Evolutionary conservation across 2,797 vertebrate species (phyloP).

Genomic region (Peromyscus nudipes): DNA sequence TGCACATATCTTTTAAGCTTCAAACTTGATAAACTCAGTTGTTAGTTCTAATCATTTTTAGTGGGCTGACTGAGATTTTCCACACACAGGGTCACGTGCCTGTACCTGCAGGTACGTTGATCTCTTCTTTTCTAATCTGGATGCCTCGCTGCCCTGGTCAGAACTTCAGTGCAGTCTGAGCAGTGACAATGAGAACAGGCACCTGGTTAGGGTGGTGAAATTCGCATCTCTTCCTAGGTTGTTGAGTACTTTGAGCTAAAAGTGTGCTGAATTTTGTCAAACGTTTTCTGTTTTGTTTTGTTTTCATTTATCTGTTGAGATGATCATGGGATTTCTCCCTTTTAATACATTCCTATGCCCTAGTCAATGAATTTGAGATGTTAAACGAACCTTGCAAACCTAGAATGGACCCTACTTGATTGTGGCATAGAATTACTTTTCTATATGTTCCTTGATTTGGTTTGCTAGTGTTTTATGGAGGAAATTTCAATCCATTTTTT

Average conservation of each 20-base stretch:
- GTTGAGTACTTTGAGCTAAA: background rate
- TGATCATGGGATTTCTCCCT: background rate
- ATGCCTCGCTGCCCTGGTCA: background rate
- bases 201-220: background rate
- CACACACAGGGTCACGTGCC: no score
- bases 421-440: background rate
- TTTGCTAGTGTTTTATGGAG: background rate
- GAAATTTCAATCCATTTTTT: background rate
- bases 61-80: background rate
- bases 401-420: background rate
- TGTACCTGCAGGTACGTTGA: background rate
- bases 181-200: background rate
- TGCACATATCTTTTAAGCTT: background rate
- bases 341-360: background rate
- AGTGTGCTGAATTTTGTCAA: background rate
- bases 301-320: background rate
- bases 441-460: background rate
- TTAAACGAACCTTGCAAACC: background rate
- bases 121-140: background rate
- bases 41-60: background rate
- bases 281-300: background rate
- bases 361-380: background rate
- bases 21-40: background rate
- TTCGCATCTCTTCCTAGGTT: background rate
- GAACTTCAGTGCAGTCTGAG: background rate